These are phyloP conservation scores for Muntiacus muntjak DNA, from an alignment of 2,113 vertebrate genomes.

Conservation along the genomic window DNA sequence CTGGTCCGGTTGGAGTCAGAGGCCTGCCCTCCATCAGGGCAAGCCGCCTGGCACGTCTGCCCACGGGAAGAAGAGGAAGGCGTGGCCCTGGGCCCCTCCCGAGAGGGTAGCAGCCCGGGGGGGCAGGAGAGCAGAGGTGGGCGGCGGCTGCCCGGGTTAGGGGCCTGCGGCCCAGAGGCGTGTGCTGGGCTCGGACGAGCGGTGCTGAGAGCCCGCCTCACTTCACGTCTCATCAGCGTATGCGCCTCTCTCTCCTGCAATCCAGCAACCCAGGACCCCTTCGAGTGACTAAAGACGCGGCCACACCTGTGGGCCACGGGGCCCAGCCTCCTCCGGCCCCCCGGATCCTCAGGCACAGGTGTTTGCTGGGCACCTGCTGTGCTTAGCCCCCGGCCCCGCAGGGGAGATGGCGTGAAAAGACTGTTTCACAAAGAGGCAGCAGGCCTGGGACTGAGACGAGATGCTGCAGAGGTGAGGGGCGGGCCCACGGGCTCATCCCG, in stretches of 20 bases:
- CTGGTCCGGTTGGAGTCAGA: too few species aligned
- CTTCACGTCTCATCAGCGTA: conserved; percentile 68
- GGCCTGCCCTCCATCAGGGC: neutral
- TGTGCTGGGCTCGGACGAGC: fast-evolving
- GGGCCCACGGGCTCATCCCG: neutral
- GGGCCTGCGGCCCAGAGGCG: neutral
- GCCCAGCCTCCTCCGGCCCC: neutral
- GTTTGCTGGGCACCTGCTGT: neutral
- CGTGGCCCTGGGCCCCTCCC: conserved; percentile 41
- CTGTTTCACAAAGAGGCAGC: neutral
- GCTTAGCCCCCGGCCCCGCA: neutral
- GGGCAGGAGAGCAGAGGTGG: neutral
- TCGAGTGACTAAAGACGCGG: conserved; percentile 44
- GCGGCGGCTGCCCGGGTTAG: conserved; percentile 60
- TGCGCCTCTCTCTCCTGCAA: conserved; percentile 48
- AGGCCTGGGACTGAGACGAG: neutral
- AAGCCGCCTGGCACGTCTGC: fast-evolving
- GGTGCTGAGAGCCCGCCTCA: conserved; percentile 69
- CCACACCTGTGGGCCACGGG: neutral
- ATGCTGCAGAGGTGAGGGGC: fast-evolving
- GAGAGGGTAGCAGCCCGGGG: neutral
- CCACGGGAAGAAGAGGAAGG: conserved; percentile 42
- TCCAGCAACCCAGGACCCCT: conserved; percentile 67
- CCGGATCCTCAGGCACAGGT: neutral
- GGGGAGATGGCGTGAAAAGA: neutral